A percentile compares a stretch with the other conserved stretches of the same genome.
phyloP scores from a whole-genome alignment of 2,113 vertebrate genomes.

The Grus americana region DNA sequence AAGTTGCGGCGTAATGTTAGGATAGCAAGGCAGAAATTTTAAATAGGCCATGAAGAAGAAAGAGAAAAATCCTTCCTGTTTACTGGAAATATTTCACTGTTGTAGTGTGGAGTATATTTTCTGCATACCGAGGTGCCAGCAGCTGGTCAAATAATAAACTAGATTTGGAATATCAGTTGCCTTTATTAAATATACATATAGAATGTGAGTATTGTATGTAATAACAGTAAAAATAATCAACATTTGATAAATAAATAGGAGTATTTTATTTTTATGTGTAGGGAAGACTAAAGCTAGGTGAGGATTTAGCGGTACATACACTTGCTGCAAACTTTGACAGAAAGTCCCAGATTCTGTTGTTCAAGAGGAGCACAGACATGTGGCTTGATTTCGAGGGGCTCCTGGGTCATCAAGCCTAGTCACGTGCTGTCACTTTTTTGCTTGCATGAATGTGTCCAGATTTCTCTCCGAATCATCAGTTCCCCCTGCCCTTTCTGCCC shows the following conservation, averaged over 20 bases:
- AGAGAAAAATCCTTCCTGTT: background rate
- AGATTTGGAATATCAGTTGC: background rate
- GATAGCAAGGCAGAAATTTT: background rate
- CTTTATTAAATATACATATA: background rate
- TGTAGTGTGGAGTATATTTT: background rate
- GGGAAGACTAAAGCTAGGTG: background rate
- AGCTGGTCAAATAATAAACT: background rate
- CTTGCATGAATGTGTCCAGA: background rate
- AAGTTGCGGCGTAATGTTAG: accelerated
- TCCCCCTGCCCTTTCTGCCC: background rate
- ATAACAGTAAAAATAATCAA: background rate
- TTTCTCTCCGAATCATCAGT: background rate
- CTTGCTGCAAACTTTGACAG: background rate
- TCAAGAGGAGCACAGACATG: background rate
- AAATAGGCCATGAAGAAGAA: background rate
- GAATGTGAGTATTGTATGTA: background rate
- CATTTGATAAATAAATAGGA: background rate
- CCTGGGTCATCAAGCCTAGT: background rate
- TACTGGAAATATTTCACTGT: background rate
- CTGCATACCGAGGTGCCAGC: background rate
- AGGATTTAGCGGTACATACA: background rate
- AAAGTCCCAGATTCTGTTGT: background rate
- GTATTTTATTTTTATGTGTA: background rate
- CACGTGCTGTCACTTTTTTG: background rate
- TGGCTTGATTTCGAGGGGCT: background rate